Conservation (phyloP, 2,113 vertebrate species). For the Tupaia tana region DNA sequence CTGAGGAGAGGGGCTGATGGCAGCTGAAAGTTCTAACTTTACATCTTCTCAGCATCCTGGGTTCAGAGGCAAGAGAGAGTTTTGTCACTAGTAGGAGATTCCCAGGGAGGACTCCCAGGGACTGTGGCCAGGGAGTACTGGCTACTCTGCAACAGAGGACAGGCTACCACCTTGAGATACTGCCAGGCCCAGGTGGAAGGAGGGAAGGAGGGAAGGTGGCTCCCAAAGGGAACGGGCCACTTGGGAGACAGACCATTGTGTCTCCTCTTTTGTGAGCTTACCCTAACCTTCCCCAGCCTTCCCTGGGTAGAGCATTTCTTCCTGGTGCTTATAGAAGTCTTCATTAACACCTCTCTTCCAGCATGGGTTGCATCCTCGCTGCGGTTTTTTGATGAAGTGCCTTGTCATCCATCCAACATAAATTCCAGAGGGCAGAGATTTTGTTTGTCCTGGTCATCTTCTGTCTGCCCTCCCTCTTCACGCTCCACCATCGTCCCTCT, state of each 20-base stretch:
- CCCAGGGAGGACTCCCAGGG: background rate
- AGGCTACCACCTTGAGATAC: background rate
- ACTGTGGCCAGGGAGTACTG: background rate
- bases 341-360: background rate
- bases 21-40: background rate
- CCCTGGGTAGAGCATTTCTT: background rate
- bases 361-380: background rate
- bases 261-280: background rate
- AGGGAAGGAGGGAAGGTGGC: background rate
- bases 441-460: background rate
- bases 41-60: background rate
- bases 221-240: background rate
- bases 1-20: background rate
- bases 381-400: background rate
- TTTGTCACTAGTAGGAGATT: background rate
- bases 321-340: background rate
- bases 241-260: rapidly evolving
- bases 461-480: background rate
- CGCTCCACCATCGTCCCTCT: background rate
- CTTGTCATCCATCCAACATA: background rate
- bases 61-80: background rate
- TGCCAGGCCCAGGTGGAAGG: background rate
- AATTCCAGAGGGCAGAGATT: background rate
- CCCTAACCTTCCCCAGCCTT: background rate
- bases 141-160: background rate